Evolutionary conservation across 2,797 vertebrate species (phyloP), one percentile per base, ranked within the genome.

Genomic region (Malacoctenus gilli): DNA sequence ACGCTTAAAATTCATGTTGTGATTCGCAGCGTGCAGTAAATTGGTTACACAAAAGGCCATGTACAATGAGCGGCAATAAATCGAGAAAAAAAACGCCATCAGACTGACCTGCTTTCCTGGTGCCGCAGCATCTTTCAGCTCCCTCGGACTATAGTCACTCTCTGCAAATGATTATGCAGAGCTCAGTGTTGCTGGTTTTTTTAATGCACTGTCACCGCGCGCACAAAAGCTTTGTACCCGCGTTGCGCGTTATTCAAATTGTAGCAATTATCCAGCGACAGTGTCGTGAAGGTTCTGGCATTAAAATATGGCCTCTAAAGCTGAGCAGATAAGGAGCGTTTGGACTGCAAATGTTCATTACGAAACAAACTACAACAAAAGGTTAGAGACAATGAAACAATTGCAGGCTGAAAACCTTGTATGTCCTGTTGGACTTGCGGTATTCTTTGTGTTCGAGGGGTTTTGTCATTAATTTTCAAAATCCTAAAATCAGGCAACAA

Each of bases 61-160:
- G 20, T 28, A 38, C 30, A 20, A 40, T 43, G 28, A 47, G 52
- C 18, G 46, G 25, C 28, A 20, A 23, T 40, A 5, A 21, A 36
- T 68, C 2, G 10, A 22, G 13, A 59, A 21, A 36, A 28, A 43
- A 20, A 5, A n/a, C n/a, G n/a, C n/a, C 9, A 12, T 55, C 13
- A 32, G 38, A 62, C 87, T 75, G 72, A 91, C 91, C 89, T 82
- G 79, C 67, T 82, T 84, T 58, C 57, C 69, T 41, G 69, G 64
- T 4, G 64, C 42, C n/a, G 87, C 80, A 15, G 79, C 2, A 14
- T 89, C 85, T 66, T 73, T 88, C 69, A 85, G 62, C 22, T 89
- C 88, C 41, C 50, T 74, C 15, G 72, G 44, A 39, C 71, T 77
- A 50, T 85, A 76, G 21, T 89, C 89, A 18, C 75, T 82, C 55